These are phyloP conservation scores for Hypselothyrea guttata DNA, from an alignment of 2,888 invertebrate species.

Conservation along the genomic window DNA sequence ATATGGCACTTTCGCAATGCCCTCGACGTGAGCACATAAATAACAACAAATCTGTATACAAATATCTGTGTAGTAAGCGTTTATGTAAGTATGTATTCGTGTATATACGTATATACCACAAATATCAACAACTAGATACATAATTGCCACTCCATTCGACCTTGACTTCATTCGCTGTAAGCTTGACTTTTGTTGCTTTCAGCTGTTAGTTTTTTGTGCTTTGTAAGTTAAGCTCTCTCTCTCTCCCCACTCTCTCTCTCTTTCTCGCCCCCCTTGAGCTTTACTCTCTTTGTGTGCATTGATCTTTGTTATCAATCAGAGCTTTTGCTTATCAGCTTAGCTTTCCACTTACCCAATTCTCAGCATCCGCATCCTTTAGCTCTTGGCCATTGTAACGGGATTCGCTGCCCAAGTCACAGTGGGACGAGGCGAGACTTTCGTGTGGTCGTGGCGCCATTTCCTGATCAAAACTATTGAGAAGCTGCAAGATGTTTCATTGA, in stretches of 20 bases:
- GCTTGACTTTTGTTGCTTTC: conserved; percentile 8
- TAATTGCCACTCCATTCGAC: conserved; percentile 45
- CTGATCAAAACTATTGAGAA: neutral
- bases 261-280: conserved; percentile 5
- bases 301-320: neutral
- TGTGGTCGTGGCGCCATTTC: conserved; percentile 61
- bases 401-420: conserved; percentile 41
- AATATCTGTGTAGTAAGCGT: neutral
- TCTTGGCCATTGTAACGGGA: conserved; percentile 43
- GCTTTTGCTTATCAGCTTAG: neutral
- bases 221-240: conserved; percentile 16
- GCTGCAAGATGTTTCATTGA: too few relatives aligned
- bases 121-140: conserved; percentile 29
- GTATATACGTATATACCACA: conserved; percentile 3
- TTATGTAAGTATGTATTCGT: neutral
- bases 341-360: conserved; percentile 48
- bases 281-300: conserved; percentile 12
- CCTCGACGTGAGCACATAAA: conserved; percentile 24
- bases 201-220: too few relatives aligned
- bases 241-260: neutral
- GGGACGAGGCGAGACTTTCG: conserved; percentile 40
- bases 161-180: conserved; percentile 60
- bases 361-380: conserved; percentile 36
- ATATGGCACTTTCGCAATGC: conserved; percentile 58
- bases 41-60: conserved; percentile 20